Percentiles rank a stretch among this genome's conserved stretches.
Conservation (phyloP, 2,797 vertebrate species). For the Morus bassanus region DNA sequence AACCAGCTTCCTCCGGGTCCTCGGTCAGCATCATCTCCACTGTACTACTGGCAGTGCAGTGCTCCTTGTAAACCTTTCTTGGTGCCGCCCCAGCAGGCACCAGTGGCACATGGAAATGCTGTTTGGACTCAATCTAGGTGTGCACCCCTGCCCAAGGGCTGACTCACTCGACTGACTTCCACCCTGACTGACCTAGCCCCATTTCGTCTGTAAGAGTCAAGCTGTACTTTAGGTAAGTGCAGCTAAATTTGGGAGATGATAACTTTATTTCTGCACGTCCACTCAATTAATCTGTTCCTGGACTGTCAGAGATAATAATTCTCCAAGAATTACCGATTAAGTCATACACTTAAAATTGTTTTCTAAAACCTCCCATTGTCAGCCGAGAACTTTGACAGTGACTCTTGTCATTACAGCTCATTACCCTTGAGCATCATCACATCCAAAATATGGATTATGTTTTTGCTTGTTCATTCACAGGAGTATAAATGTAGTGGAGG, state of each 20-base stretch:
- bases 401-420: neutral
- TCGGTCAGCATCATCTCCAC: neutral
- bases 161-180: neutral
- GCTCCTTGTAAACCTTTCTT: neutral
- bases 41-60: rapidly evolving
- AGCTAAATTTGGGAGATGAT: constrained; percentile 26
- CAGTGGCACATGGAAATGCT: neutral
- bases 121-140: neutral
- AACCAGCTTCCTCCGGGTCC: neutral
- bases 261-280: neutral
- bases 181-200: neutral
- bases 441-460: neutral
- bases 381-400: neutral
- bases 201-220: neutral
- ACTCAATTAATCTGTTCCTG: constrained; percentile 41
- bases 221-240: constrained; percentile 10
- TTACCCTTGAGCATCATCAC: neutral
- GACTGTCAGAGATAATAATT: constrained; percentile 27
- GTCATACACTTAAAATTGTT: constrained; percentile 46
- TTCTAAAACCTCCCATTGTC: constrained; percentile 4
- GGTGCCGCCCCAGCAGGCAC: neutral
- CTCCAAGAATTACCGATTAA: constrained; percentile 26
- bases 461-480: neutral
- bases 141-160: neutral
- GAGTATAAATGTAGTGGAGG: neutral